Base-by-base conservation (phyloP, 2,888 invertebrate species). In the Torymus tubicola region DNA sequence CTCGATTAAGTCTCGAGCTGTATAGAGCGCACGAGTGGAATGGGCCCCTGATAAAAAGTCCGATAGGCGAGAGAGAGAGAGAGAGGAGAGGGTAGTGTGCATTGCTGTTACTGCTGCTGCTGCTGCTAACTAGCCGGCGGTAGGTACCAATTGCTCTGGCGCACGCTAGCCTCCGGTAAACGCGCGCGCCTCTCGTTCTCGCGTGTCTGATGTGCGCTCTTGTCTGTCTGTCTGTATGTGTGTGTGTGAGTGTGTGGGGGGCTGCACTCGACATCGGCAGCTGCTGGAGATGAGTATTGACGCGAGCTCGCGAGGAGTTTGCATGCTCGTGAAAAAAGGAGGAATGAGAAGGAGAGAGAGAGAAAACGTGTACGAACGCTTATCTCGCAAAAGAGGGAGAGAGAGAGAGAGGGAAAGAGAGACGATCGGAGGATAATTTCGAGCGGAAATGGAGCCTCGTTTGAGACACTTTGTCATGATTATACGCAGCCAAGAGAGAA, bases 371-470 rank as follows among this genome's bases (percentile, higher is more conserved):
- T 8, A 42, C 42, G 42, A 42, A 8, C 42, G 42, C 42, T 42
- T 42, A 42, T 42, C 42, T 42, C 42, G 2, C 21, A 31, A 63
- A 1, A 18, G 61, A 24, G 24, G 13, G 13, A 24, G 61, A 12
- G 10, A 18, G 61, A 24, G 24, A 24, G 13, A 24, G 61, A 12
- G 61, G 5, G 24, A 61, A 11, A 24, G n/a, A 61, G 61, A n/a
- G 42, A 16, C 10, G 64, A 42, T 50, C 13, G 53, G 31, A 58
- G 76, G 76, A 69, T 76, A 68, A 69, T 69, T 77, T 68, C 65
- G 53, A 73, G 52, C 78, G 78, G 78, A 78, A 78, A 78, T 78
- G 78, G 68, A 73, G 63, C 18, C 78, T 78, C 78, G 68, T 63
- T 78, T 58, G 67, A 72, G 72, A 77, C 68, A 61, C 68, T 72